These are phyloP conservation scores for honey bee (Apis mellifera) DNA, from an alignment of 1,140 invertebrate species.

Conservation along the genomic window Amel_HAv3.1 CM009932.2:2673001-2673500, in stretches of 20 bases:
- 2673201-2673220: constrained; percentile 39
- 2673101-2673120: constrained; percentile 65
- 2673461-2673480: constrained; percentile 29
- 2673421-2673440: constrained; percentile 68
- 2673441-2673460: constrained; percentile 30
- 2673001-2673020: neutral
- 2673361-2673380: constrained; percentile 70
- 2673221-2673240: neutral
- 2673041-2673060: constrained; percentile 1
- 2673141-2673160: constrained; percentile 68
- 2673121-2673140: constrained; percentile 47
- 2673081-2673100: constrained; percentile 62
- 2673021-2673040: neutral
- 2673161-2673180: constrained; percentile 56
- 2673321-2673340: neutral
- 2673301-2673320: neutral
- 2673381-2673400: constrained; percentile 72
- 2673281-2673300: neutral
- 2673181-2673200: constrained; percentile 13
- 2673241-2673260: neutral
- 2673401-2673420: constrained; percentile 71
- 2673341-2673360: constrained; percentile 48
- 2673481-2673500: neutral
- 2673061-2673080: constrained; percentile 57
- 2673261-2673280: too few relatives aligned